These are phyloP conservation scores for Atopsyche davidsoni DNA, from an alignment of 1,140 invertebrate species.

Conservation along the genomic window DNA sequence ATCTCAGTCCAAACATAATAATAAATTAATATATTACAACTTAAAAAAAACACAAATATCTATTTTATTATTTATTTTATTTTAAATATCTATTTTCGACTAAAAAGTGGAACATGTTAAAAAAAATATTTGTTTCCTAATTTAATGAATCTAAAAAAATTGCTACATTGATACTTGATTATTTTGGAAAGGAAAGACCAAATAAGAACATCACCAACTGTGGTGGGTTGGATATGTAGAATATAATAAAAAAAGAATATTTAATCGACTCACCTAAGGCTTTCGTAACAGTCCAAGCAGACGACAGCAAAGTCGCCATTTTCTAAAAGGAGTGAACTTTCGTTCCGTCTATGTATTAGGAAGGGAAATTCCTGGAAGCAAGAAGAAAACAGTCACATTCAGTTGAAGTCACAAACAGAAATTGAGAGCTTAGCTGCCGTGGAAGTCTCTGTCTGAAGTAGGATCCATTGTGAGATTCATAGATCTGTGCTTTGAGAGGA, in stretches of 20 bases:
- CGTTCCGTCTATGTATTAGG: conserved; percentile 73
- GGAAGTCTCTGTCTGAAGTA: too few relatives aligned
- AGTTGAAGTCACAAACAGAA: too few relatives aligned
- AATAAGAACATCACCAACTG: too few relatives aligned
- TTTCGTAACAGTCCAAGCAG: conserved; percentile 88
- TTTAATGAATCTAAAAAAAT: not conserved
- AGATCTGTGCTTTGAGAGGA: too few relatives aligned
- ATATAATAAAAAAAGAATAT: not conserved
- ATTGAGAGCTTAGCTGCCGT: too few relatives aligned
- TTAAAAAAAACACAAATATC: not conserved
- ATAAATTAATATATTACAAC: not conserved
- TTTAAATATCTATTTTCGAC: too few relatives aligned
- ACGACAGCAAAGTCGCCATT: conserved; percentile 87
- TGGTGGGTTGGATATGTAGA: not conserved
- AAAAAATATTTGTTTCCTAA: too few relatives aligned
- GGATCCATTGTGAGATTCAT: too few relatives aligned
- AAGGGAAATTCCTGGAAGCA: conserved; percentile 65
- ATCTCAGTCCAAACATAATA: not conserved
- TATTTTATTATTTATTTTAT: too few relatives aligned
- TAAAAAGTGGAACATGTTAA: too few relatives aligned
- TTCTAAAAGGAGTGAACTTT: conserved; percentile 77
- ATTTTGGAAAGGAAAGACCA: not conserved
- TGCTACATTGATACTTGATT: not conserved
- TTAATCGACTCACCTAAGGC: conserved; percentile 48
- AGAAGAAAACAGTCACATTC: conserved; percentile 25